Evolutionary conservation across 2,113 vertebrate genomes (phyloP), one percentile per base, ranked within the genome.

Genomic region (Holacanthus passer): DNA sequence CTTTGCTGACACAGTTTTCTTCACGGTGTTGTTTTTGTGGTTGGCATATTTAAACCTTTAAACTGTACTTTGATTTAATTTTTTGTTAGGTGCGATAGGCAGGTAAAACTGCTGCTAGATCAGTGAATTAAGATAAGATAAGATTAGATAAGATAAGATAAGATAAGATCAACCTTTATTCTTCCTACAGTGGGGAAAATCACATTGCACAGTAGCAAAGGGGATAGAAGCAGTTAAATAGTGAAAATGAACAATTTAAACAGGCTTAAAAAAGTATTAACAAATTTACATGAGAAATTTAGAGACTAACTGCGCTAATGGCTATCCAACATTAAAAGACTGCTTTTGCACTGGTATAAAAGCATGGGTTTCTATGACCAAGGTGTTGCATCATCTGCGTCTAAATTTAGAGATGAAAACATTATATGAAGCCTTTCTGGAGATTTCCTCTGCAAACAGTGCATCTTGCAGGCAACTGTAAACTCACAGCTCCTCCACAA

Each of bases 401-500:
- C 27, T 66, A 53, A 64, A 62, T 70, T 41, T 79, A 45, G 29
- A 45, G 9, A 52, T 55, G 48, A 45, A 43, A 73, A 60, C 16
- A n/a, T 63, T 29, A 17, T 27, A 69, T 32, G 7, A 50, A 71
- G 14, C 39, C 11, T 55, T 64, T 74, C 32, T 53, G 4, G 53
- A 63, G 59, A 63, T 81, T 73, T 81, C 11, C 59, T 62, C 53
- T n/a, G 24, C 50, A 83, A 66, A 76, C 35, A 47, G 43, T 50
- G 22, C 56, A 56, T 63, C 22, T 66, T 60, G 8, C 67, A 77
- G 14, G 39, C 29, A 22, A 63, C 52, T 58, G 59, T 77, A 81
- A 86, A 79, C 56, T 58, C 68, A 31, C 43, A 82, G 52, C 58
- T 55, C 76, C 69, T n/a, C 35, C 39, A 65, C 80, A 72, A 69